phyloP scores from a whole-genome alignment of 2,113 vertebrate genomes.

The Oenanthe melanoleuca region DNA sequence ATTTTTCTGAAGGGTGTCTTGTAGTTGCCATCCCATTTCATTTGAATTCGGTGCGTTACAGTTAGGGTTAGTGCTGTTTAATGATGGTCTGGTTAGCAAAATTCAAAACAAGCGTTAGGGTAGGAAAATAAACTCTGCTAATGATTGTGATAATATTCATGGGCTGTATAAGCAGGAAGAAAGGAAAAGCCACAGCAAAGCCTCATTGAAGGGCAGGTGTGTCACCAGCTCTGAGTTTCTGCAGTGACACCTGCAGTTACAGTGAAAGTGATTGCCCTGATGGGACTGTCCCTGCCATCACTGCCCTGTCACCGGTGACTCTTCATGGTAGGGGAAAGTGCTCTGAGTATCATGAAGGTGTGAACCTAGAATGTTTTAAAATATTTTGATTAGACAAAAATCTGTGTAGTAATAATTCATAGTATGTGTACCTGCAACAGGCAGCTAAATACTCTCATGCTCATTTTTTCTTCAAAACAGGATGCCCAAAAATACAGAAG shows the following conservation, averaged over 20 bases:
- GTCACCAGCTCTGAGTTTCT: not conserved
- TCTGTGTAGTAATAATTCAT: not conserved
- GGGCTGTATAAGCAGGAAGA: not conserved
- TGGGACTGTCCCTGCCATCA: not conserved
- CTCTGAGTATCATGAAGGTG: not conserved
- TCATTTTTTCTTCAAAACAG: not conserved
- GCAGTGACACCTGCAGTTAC: not conserved
- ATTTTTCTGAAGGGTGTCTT: not conserved
- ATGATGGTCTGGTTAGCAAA: not conserved
- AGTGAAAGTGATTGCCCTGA: not conserved
- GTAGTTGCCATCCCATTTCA: not conserved
- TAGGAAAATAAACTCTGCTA: not conserved
- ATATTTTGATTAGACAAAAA: not conserved
- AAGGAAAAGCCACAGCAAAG: not conserved
- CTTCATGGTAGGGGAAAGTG: too few species aligned
- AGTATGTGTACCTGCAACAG: not conserved
- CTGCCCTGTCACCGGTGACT: fast-evolving
- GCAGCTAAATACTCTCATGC: not conserved
- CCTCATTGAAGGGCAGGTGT: not conserved
- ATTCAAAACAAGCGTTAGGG: not conserved
- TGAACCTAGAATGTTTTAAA: not conserved
- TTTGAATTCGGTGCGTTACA: not conserved
- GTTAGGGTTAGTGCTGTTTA: not conserved
- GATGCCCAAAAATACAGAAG: not conserved
- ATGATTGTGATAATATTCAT: not conserved